These are phyloP conservation scores for Jaculus jaculus DNA, from an alignment of 2,113 vertebrate genomes.

Conservation along the genomic window DNA sequence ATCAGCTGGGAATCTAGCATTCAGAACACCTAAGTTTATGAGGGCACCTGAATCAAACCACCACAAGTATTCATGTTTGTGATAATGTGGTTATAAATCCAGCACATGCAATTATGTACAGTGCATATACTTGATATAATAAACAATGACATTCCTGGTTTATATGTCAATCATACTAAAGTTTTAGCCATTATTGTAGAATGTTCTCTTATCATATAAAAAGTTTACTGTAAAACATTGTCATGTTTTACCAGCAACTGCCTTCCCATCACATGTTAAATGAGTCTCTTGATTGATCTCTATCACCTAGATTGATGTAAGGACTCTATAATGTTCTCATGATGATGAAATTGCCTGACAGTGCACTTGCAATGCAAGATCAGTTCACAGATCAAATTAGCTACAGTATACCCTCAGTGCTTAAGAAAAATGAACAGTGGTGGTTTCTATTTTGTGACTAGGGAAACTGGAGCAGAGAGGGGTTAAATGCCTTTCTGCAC, in stretches of 20 bases:
- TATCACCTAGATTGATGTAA: too few species aligned
- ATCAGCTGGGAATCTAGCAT: too few species aligned
- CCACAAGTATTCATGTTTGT: too few species aligned
- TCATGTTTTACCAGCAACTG: fast-evolving
- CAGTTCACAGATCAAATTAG: neutral
- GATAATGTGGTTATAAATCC: fast-evolving
- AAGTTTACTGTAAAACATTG: neutral
- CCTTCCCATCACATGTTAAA: neutral
- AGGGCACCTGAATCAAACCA: too few species aligned
- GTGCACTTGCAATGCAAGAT: neutral
- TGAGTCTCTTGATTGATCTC: neutral
- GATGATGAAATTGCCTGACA: neutral
- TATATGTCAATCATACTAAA: too few species aligned
- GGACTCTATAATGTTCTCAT: too few species aligned
- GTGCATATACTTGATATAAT: too few species aligned
- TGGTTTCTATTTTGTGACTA: slow-evolving; percentile 47
- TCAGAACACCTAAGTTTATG: too few species aligned
- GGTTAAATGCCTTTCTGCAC: slow-evolving; percentile 50
- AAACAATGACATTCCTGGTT: too few species aligned
- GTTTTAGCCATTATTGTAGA: neutral
- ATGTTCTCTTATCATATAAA: neutral
- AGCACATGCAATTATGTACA: too few species aligned
- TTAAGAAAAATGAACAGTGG: slow-evolving; percentile 16
- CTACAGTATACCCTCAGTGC: neutral
- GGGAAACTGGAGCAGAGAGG: slow-evolving; percentile 36